Conservation (phyloP, 2,888 invertebrate genomes). For the Eristalis tenax region DNA sequence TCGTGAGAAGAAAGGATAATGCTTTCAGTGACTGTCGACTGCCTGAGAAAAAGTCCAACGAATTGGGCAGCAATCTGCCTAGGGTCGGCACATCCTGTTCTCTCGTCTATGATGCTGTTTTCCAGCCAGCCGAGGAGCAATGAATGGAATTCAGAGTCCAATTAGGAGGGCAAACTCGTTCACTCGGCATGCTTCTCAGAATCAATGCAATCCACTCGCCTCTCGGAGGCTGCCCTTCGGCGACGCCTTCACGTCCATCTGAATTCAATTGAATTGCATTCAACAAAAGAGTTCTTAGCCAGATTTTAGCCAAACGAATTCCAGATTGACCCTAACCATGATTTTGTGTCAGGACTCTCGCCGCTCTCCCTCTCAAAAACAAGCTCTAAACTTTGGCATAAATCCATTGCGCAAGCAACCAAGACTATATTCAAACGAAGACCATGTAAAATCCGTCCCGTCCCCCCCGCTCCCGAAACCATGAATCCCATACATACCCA, state of each 20-base stretch:
- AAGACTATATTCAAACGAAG: conserved; percentile 29
- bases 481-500: background rate
- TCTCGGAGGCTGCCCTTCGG: no score
- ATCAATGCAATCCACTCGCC: no score
- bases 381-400: conserved; percentile 52
- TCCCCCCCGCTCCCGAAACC: background rate
- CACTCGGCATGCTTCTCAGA: no score
- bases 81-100: no score
- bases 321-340: background rate
- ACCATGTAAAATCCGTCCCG: conserved; percentile 19
- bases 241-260: background rate
- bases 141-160: no score
- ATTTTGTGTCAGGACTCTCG: background rate
- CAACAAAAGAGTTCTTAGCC: background rate
- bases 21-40: no score
- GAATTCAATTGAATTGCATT: background rate
- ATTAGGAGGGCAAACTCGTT: no score
- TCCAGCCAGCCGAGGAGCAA: no score
- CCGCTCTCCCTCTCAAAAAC: background rate
- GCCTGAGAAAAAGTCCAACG: no score
- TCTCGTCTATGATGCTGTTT: no score
- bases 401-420: conserved; percentile 61
- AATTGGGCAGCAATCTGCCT: no score
- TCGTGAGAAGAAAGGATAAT: no score
- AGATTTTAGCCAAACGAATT: background rate